Base-by-base conservation (phyloP, 2,888 invertebrate species). In the Balanococcus diminutus region DNA sequence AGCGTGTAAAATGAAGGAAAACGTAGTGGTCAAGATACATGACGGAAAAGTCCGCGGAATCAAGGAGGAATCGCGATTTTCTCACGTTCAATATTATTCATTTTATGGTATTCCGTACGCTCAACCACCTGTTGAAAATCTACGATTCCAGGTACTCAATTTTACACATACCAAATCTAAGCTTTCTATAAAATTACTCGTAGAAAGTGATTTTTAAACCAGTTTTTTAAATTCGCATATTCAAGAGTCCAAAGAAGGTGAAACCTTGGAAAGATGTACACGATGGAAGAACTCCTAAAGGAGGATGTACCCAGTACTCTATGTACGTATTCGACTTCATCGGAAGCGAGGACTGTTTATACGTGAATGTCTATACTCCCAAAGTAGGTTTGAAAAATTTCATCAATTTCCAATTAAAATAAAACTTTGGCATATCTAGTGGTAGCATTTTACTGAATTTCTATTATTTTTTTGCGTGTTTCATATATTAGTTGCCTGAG, bases 41-140 rank as follows among this genome's bases (percentile, higher is more conserved):
- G 32, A 83, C 8, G 82, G 82, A 31, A 51, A 36, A 56, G 28
- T 83, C 0, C 61, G 61, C 1, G 82, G 82, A 61, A n/a, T 32
- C 0, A 11, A 31, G 31, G 16, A 31, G 9, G 11, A 3, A n/a
- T 56, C 82, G 8, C 19, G 14, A n/a, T 83, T 83, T 83, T 83
- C 56, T 16, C 28, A 32, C n/a, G 25, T 28, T 0, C 0, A 31
- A 51, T 83, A 83, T 61, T 83, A 56, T 32, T 28, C 51, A 32
- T 83, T 83, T 32, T 83, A 56, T 31, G 82, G 82, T 1, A 61
- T 83, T 9, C 82, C 82, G 3, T 83, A 83, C 22, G 82, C 61
- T 5, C 32, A 61, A 36, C 82, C 82, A 56, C 82, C 82, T n/a
- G 25, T 32, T 8, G 82, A 28, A 5, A 56, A 83, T 22, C 22